Evolutionary conservation across 2,888 invertebrate species (phyloP).

Genomic region (Tenthredo mesomela): DNA sequence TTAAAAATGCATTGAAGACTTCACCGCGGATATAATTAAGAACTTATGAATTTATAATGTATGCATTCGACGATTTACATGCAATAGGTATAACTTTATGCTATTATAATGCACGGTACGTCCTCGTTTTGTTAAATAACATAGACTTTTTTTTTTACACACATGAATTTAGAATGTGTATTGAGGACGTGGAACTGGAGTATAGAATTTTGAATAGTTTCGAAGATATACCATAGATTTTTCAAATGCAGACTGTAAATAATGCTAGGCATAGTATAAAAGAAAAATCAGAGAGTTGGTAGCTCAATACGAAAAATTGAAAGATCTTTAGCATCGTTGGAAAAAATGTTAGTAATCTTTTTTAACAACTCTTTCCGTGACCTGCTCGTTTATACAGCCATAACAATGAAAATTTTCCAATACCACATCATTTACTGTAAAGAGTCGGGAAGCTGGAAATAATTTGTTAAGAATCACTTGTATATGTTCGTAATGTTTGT

Average conservation of each 20-base stretch:
- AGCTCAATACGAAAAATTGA: too few species aligned
- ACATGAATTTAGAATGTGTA: background rate
- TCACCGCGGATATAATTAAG: background rate
- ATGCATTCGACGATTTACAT: background rate
- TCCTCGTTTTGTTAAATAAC: background rate
- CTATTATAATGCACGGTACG: background rate
- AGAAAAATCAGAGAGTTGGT: background rate
- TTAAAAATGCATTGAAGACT: conserved; percentile 8
- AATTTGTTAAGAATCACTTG: background rate
- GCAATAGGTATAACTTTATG: background rate
- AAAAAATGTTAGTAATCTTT: background rate
- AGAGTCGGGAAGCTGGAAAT: background rate
- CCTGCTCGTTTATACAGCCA: background rate
- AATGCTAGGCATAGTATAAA: too few species aligned
- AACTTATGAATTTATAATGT: conserved; percentile 10
- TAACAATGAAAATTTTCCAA: background rate
- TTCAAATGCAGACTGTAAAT: too few species aligned
- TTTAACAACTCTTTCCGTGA: background rate
- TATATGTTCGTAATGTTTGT: too few species aligned
- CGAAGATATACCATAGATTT: too few species aligned
- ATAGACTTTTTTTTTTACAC: background rate
- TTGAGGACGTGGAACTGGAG: background rate
- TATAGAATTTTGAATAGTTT: too few species aligned
- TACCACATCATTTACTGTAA: background rate
- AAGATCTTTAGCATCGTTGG: background rate